Conservation (phyloP, 37 sponge, comb jelly and placozoan species). For the Beroe forskalii region DNA sequence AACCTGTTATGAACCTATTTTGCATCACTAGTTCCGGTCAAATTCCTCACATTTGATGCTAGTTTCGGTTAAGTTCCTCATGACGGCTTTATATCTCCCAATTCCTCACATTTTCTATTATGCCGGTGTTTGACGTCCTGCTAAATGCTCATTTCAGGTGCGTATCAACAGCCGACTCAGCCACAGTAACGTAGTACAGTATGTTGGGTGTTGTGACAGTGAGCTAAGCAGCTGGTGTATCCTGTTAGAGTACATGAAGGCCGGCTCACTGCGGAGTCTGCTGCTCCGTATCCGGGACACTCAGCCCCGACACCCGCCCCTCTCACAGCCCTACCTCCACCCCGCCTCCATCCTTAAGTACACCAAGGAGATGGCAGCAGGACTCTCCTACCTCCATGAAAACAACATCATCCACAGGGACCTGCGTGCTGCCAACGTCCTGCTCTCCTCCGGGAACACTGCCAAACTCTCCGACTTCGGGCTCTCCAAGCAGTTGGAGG, state of each 20-base stretch:
- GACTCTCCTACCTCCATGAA: background rate
- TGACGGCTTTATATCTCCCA: too few relatives aligned
- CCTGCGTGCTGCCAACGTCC: background rate
- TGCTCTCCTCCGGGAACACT: background rate
- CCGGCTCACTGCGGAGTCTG: background rate
- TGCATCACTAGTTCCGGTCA: too few relatives aligned
- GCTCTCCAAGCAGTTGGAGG: slow-evolving; percentile 14
- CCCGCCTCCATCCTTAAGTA: background rate
- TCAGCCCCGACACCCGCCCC: background rate
- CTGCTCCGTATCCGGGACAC: background rate
- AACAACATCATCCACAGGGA: slow-evolving; percentile 12
- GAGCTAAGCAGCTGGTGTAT: slow-evolving; percentile 16
- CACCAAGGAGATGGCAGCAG: background rate
- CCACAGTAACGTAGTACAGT: slow-evolving; percentile 37
- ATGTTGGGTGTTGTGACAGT: background rate
- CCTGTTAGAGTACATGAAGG: background rate
- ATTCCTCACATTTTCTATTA: too few relatives aligned
- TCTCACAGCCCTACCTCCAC: background rate
- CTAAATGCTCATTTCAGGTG: slow-evolving; percentile 16
- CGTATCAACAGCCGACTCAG: background rate
- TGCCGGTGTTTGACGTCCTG: too few relatives aligned
- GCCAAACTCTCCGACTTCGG: slow-evolving; percentile 24
- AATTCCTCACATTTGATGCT: too few relatives aligned
- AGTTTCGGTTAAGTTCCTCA: too few relatives aligned
- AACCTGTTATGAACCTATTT: too few relatives aligned